Evolutionary conservation across 2,888 invertebrate genomes (phyloP), one percentile per base, ranked within the genome.

Genomic region (Agonopterix heracliana): DNA sequence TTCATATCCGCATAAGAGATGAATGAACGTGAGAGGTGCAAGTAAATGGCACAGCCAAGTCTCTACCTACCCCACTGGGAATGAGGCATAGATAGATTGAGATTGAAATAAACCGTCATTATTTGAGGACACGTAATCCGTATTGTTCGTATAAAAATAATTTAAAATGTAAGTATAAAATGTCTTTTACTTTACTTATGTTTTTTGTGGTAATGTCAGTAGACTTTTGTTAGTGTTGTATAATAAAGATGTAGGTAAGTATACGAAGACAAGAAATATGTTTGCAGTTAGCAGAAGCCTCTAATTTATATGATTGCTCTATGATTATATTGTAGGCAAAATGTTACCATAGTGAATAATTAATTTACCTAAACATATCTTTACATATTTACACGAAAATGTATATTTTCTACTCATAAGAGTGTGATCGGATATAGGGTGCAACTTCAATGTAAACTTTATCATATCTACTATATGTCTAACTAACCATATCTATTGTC

Each of bases 261-360:
- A 53, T 43, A 46, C 35, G 41, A 38, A 38, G 9, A n/a, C 38
- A 38, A 38, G 9, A 38, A n/a, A 38, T 38, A 38, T n/a, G 38
- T 38, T 38, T 38, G n/a, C n/a, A 11, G 41, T 13, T 41, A 41
- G 41, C 3, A 41, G 41, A 12, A 12, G 34, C 43, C 10, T 48
- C 38, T 38, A 36, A 1, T 36, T 5, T 38, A 26, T 26, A 38
- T n/a, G 38, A 38, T 38, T 38, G 38, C 38, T 38, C 57, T 67
- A 70, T 26, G 26, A 26, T 78, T 78, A 72, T 67, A n/a, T n/a
- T n/a, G 68, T 81, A 79, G 75, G 59, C 63, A 65, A 78, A 78
- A 68, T 80, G 87, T 88, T 88, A 88, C 87, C 87, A 85, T 86
- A 81, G 76, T 72, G 51, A 61, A 64, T 65, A 69, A 71, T 72